These are phyloP conservation scores for Porphyrio hochstetteri DNA, from an alignment of 2,113 vertebrate species.

Conservation along the genomic window DNA sequence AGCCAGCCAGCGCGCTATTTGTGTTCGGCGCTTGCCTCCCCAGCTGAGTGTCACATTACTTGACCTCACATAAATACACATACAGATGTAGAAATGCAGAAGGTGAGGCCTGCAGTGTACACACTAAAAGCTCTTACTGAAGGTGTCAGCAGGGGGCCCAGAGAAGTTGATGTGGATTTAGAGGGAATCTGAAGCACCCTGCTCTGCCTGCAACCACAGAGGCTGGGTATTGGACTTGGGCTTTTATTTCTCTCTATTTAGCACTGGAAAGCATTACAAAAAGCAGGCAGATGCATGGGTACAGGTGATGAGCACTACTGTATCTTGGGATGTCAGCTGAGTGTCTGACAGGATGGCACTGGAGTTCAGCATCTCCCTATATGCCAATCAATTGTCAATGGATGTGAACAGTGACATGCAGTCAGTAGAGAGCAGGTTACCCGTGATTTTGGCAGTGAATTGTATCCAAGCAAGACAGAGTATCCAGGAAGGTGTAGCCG, in stretches of 20 bases:
- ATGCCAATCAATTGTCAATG: background rate
- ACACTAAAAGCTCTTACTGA: slow-evolving; percentile 27
- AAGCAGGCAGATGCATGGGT: background rate
- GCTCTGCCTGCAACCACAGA: background rate
- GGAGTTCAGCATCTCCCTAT: background rate
- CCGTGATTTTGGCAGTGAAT: background rate
- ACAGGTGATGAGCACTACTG: accelerated
- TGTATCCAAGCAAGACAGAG: background rate
- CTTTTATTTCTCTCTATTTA: background rate
- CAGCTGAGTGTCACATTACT: background rate
- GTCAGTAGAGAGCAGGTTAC: background rate
- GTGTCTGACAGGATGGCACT: background rate
- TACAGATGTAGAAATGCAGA: background rate
- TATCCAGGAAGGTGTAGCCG: background rate
- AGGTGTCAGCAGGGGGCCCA: slow-evolving; percentile 2
- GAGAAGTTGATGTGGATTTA: background rate
- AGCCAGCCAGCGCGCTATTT: background rate
- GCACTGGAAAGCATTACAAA: background rate
- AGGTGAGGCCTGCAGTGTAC: slow-evolving; percentile 1
- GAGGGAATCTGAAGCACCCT: background rate
- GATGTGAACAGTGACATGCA: background rate
- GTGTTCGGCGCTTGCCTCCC: background rate
- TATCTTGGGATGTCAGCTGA: background rate
- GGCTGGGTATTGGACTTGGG: background rate
- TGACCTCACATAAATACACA: slow-evolving; percentile 25